Evolutionary conservation across 92 coral and sea anemone genomes (phyloP), one percentile per base, ranked within the genome.

Genomic region (Meandrina meandrites): DNA sequence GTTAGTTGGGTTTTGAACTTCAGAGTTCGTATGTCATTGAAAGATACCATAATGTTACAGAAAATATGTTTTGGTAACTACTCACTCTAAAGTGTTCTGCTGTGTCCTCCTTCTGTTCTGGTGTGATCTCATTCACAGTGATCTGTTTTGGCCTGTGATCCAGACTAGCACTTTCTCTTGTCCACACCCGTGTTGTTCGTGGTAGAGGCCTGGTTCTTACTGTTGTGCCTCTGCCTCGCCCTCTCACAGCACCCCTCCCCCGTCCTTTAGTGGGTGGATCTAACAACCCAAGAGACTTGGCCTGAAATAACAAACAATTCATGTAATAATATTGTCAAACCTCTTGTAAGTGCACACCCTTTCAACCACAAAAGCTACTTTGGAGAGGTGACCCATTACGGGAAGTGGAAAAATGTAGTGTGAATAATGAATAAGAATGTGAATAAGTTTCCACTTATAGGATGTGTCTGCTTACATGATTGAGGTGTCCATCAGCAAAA

Each of bases 251-350:
- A 21, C 98, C 98, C 45, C 96, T 81, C 27, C 95, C 98, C 22
- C 93, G 80, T 50, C 96, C 94, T 13, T 51, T 89, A 16, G 87
- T 76, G 14, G 97, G 90, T 40, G 94, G 87, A 56, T 91, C 99
- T 67, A 97, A 86, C 62, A 97, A 90, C 22, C 99, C 99, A 66
- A 97, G 92, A 28, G 98, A 96, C 84, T 95, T 93, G 27, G 99
- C 99, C 99, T 97, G 79, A n/a, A 57, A 53, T 47, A 27, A 77
- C n/a, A 76, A 50, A 42, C n/a, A n/a, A n/a, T n/a, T n/a, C n/a
- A n/a, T n/a, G n/a, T n/a, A n/a, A n/a, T n/a, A n/a, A n/a, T n/a
- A n/a, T n/a, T n/a, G n/a, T n/a, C n/a, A n/a, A n/a, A n/a, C n/a
- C n/a, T n/a, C n/a, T n/a, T n/a, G n/a, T n/a, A n/a, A n/a, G n/a